phyloP scores from a whole-genome alignment of 2,797 vertebrate species.

The Tapera naevia region DNA sequence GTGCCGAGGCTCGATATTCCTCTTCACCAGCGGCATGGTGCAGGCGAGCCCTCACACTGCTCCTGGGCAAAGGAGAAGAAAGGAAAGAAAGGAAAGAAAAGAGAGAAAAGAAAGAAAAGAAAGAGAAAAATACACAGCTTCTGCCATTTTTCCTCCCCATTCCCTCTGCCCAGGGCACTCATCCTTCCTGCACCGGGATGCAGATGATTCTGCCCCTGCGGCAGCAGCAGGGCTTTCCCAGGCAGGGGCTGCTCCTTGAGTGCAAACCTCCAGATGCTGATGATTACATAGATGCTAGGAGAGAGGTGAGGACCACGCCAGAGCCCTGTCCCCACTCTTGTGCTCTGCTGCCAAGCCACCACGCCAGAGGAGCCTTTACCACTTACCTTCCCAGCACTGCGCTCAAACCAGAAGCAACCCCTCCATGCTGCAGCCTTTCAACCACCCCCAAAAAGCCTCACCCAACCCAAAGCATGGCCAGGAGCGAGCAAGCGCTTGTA shows the following conservation, averaged over 20 bases:
- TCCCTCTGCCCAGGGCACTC: not conserved
- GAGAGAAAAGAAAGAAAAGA: not conserved
- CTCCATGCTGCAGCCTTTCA: not conserved
- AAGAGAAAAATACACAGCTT: accelerated
- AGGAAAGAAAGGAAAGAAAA: not conserved
- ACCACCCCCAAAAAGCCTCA: not conserved
- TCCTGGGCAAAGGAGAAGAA: not conserved
- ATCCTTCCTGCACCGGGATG: accelerated
- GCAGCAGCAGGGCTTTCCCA: not conserved
- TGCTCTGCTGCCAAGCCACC: accelerated
- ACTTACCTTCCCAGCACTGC: not conserved
- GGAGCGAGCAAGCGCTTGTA: not conserved
- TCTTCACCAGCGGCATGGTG: constrained; percentile 90
- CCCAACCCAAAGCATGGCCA: not conserved
- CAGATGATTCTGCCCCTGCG: accelerated
- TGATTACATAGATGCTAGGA: accelerated
- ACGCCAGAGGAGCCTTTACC: not conserved
- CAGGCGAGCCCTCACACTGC: not conserved
- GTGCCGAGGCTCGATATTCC: constrained; percentile 90
- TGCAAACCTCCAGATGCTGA: not conserved
- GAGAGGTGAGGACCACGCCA: not conserved
- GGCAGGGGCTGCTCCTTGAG: not conserved
- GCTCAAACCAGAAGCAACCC: not conserved
- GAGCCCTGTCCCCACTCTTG: not conserved
- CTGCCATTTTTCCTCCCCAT: accelerated